Evolutionary conservation across 2,888 invertebrate genomes (phyloP), one percentile per base, ranked within the genome.

Genomic region (Dysmachus trigonus): DNA sequence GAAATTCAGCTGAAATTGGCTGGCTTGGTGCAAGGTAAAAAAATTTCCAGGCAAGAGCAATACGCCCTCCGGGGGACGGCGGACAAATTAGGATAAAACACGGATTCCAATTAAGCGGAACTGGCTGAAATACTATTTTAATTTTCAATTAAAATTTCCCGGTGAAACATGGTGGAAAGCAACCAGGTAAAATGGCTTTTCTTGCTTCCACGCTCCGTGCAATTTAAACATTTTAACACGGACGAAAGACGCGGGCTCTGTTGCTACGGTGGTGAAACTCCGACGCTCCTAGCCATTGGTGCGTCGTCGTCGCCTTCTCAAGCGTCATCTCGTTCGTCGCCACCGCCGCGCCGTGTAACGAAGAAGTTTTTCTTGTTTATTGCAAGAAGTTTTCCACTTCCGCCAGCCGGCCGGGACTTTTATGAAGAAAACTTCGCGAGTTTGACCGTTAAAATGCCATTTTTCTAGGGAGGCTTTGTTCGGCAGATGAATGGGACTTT

Each of bases 391-490:
- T 76, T 76, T 76, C 76, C 38, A 76, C 76, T 76, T 76, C 38
- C 22, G 38, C 33, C 33, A 76, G 35, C 38, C 38, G 18, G 33
- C 62, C 18, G 62, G 41, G 76, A 38, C 76, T 76, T 76, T 76
- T 38, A 76, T 76, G 38, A 76, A 76, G 76, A 76, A 76, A 76
- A 76, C 76, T 76, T 76, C 38, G 33, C 22, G 38, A 76, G 76
- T 76, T 76, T 76, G 76, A 76, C 38, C 76, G 76, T 76, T 76
- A 76, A 76, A 76, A 76, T 76, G 76, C 76, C 76, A 76, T 73
- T 73, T 73, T 73, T 73, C 33, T 27, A 62, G 62, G 22, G 22
- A 62, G 62, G 62, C 62, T 62, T 62, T 62, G 62, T 62, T 62
- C 22, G 27, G 27, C 62, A 62, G 62, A 62, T 62, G 62, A 62